Evolutionary conservation across 2,888 invertebrate species (phyloP), one percentile per base, ranked within the genome.

Genomic region (Actias luna): DNA sequence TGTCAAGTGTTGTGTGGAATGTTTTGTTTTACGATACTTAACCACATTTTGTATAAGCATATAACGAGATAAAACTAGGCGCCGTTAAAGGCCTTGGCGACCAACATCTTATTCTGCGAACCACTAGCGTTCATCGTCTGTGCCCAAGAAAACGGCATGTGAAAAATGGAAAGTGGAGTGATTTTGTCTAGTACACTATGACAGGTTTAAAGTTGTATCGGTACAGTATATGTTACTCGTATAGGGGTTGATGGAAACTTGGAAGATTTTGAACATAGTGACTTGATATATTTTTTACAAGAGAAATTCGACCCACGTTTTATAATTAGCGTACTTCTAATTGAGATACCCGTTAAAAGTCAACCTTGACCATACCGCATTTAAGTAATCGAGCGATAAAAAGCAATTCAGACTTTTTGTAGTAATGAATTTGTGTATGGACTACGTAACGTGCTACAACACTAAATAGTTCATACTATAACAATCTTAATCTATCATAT

Each of bases 151-250:
- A 89, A 90, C 86, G 79, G 82, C 83, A 79, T 80, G 82, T 84
- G 89, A 87, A 91, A 91, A 92, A 91, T 90, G 88, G 90, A 92
- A 92, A 92, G 91, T 91, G 90, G 87, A 88, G 85, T 89, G 79
- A 85, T 88, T 89, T 88, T 80, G 88, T 86, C 84, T 85, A 87
- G 85, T 77, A 80, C 85, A 87, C 85, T 87, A 79, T 85, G 86
- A 84, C 87, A 84, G 80, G 80, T 82, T 83, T 80, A 80, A 78
- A 81, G 75, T 75, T 75, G 71, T 86, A 86, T 86, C 87, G 84
- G 85, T 78, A 77, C 76, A 83, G 85, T 78, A 77, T 75, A 72
- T 73, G 79, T 78, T 77, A 63, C 69, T 75, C 75, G 75, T 76
- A 82, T 83, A 83, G 80, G 82, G 77, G 74, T 74, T 71, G 69